Conservation (phyloP, 2,797 vertebrate genomes). For the Lophotriccus pileatus region DNA sequence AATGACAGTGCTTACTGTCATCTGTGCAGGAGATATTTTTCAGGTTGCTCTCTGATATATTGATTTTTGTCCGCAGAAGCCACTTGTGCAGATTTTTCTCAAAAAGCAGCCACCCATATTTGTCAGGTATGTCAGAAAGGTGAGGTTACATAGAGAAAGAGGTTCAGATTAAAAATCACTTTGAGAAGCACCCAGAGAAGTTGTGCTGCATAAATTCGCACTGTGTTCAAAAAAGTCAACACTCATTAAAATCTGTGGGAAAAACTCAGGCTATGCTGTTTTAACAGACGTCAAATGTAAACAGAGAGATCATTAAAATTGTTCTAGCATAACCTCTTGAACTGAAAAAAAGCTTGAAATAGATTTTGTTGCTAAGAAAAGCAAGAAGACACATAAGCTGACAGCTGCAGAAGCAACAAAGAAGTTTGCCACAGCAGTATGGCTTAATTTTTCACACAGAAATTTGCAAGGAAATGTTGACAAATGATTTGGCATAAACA, state of each 20-base stretch:
- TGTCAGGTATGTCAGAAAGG: neutral
- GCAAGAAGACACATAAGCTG: neutral
- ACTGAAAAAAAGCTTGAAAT: neutral
- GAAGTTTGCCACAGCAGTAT: neutral
- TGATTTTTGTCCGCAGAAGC: neutral
- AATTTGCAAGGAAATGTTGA: neutral
- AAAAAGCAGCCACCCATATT: fast-evolving
- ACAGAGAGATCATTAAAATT: neutral
- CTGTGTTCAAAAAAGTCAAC: neutral
- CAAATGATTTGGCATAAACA: neutral
- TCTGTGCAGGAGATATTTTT: neutral
- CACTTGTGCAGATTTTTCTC: neutral
- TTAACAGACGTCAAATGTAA: neutral
- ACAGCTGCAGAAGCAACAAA: neutral
- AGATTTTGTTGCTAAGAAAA: neutral
- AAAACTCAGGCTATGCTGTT: neutral
- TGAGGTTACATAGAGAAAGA: neutral
- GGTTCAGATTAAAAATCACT: neutral
- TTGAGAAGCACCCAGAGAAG: neutral
- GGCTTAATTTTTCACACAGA: neutral
- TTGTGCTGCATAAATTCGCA: neutral
- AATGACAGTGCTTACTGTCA: neutral
- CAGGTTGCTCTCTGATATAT: fast-evolving
- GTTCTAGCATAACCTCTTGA: neutral
- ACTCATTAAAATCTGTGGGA: neutral